These are phyloP conservation scores for Naja naja DNA, from an alignment of 2,113 vertebrate genomes.

Conservation along the genomic window DNA sequence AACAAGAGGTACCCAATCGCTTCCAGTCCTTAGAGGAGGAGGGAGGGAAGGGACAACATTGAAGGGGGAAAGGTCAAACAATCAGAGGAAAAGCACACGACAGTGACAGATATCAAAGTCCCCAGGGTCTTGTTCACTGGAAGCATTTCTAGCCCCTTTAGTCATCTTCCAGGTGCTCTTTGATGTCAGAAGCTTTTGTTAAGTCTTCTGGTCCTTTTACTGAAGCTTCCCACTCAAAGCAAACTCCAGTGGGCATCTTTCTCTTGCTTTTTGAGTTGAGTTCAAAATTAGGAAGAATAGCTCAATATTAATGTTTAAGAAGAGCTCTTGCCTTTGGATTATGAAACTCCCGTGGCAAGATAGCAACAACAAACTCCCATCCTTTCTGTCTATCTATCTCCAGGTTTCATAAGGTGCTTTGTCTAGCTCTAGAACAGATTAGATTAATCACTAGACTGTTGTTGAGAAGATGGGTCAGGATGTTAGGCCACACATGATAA, in stretches of 20 bases:
- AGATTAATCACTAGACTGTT: not conserved
- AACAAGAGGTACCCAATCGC: not conserved
- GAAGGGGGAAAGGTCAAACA: conserved; percentile 24
- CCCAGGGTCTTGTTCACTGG: not conserved
- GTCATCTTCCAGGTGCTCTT: conserved; percentile 50
- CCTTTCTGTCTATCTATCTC: not conserved
- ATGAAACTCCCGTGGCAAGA: not conserved
- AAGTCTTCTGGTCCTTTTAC: conserved; percentile 5
- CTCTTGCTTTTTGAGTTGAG: not conserved
- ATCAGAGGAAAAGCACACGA: not conserved
- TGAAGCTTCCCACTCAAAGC: not conserved
- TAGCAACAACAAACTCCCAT: too few species aligned
- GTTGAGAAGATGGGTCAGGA: too few species aligned
- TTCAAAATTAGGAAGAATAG: conserved; percentile 19
- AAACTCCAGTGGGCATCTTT: not conserved
- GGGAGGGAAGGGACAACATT: not conserved
- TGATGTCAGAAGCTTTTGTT: conserved; percentile 32
- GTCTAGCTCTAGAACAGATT: not conserved
- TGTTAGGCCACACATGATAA: not conserved
- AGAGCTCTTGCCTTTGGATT: too few species aligned
- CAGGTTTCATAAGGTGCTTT: not conserved
- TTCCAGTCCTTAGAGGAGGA: not conserved
- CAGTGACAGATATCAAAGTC: not conserved
- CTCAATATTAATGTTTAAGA: not conserved
- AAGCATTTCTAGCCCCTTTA: conserved; percentile 42